These are phyloP conservation scores for Irena cyanogastra DNA, from an alignment of 2,113 vertebrate species.

Conservation along the genomic window DNA sequence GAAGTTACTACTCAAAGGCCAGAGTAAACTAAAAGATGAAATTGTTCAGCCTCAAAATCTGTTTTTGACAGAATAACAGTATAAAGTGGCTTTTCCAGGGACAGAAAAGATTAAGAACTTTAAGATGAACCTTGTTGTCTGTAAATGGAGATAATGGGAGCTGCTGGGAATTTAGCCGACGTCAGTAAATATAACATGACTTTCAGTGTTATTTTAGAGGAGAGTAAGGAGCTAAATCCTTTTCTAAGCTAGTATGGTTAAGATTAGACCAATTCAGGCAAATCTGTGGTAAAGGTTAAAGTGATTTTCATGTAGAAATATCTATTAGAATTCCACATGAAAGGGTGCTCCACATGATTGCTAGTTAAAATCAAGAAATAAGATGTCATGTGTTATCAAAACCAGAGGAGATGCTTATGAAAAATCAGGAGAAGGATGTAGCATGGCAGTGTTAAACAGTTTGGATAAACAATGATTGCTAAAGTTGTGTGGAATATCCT, in stretches of 20 bases:
- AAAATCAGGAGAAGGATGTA: not conserved
- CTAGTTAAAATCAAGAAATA: not conserved
- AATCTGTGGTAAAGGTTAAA: not conserved
- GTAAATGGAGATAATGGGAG: not conserved
- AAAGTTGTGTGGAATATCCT: not conserved
- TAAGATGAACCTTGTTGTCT: not conserved
- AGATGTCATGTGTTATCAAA: fast-evolving
- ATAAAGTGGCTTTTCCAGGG: not conserved
- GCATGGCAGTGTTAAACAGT: not conserved
- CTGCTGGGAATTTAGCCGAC: not conserved
- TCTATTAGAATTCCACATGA: fast-evolving
- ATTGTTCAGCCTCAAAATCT: not conserved
- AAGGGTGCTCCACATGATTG: fast-evolving
- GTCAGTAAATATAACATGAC: not conserved
- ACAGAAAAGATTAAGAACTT: not conserved
- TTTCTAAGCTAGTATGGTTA: not conserved
- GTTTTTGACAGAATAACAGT: not conserved
- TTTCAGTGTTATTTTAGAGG: not conserved
- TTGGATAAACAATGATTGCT: not conserved
- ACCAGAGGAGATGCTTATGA: no score
- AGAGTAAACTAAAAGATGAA: fast-evolving
- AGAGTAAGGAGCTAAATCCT: not conserved
- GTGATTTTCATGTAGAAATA: not conserved
- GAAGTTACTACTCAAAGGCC: not conserved
- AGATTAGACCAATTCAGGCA: not conserved